Evolutionary conservation across 2,888 invertebrate species (phyloP).

Genomic region (Drosophila histrio): DNA sequence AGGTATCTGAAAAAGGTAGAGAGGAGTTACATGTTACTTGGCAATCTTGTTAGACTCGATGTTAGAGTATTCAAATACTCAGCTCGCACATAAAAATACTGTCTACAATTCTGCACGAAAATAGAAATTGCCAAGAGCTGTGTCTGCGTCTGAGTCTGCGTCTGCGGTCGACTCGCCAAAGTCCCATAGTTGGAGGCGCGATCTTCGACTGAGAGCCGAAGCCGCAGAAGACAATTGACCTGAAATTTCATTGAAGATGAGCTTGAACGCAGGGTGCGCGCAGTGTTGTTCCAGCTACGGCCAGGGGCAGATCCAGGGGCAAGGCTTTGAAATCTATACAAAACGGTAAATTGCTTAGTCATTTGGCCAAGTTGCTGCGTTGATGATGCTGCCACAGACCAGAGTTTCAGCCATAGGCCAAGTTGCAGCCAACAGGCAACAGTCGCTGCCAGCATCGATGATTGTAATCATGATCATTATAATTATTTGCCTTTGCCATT

Average conservation of each 20-base stretch:
- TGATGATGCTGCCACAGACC: constrained; percentile 44
- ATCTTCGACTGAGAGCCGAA: constrained; percentile 39
- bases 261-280: constrained; percentile 30
- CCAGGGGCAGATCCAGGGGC: constrained; percentile 26
- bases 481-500: constrained; percentile 79
- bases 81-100: constrained; percentile 24
- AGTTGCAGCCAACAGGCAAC: constrained; percentile 2
- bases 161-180: constrained; percentile 18
- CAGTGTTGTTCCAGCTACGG: constrained; percentile 21
- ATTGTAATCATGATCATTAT: constrained; percentile 81
- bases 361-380: constrained; percentile 60
- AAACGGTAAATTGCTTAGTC: constrained; percentile 80
- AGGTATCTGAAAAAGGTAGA: background rate
- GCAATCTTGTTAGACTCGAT: background rate
- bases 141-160: constrained; percentile 19
- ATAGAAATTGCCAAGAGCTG: constrained; percentile 65
- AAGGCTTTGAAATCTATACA: constrained; percentile 64
- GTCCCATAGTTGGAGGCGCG: constrained; percentile 32
- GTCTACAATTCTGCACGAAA: constrained; percentile 52
- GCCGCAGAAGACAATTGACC: constrained; percentile 78
- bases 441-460: constrained; percentile 54
- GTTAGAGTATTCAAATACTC: background rate
- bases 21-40: background rate
- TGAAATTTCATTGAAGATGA: constrained; percentile 79
- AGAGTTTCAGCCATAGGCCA: constrained; percentile 1